A percentile compares a stretch with the other conserved stretches of the same genome.
Evolutionary conservation across 2,888 invertebrate genomes (phyloP).

Genomic region (Metellina segmentata): DNA sequence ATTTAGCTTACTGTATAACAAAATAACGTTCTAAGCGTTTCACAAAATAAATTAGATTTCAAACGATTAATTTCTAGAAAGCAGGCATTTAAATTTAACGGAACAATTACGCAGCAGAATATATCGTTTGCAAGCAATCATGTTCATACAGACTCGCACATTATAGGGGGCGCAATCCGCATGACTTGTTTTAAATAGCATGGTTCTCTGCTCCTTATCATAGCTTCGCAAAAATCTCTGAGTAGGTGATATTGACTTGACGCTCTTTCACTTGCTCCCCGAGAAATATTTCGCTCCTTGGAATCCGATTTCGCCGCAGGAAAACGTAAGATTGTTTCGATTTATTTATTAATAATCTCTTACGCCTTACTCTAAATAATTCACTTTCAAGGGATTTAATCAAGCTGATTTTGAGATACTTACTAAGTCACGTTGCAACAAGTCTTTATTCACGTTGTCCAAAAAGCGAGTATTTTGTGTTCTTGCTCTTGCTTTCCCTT

Average conservation of each 20-base stretch:
- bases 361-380: background rate
- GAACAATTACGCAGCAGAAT: too few species aligned
- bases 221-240: slow-evolving; percentile 29
- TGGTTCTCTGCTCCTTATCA: slow-evolving; percentile 9
- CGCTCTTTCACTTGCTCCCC: slow-evolving; percentile 2
- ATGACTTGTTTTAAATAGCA: slow-evolving; percentile 7
- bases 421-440: too few species aligned
- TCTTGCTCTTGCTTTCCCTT: too few species aligned
- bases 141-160: background rate
- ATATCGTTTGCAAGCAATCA: too few species aligned
- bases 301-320: background rate
- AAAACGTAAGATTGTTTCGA: background rate
- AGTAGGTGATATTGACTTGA: slow-evolving; percentile 22
- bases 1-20: too few species aligned
- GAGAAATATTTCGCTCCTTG: background rate
- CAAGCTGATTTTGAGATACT: background rate
- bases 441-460: too few species aligned
- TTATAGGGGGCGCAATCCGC: slow-evolving; percentile 14
- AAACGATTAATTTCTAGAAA: too few species aligned
- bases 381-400: background rate
- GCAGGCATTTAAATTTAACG: too few species aligned
- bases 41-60: too few species aligned
- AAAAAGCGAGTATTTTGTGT: too few species aligned
- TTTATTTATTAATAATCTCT: too few species aligned
- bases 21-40: too few species aligned